These are phyloP conservation scores for Lepidotrigona ventralis DNA, from an alignment of 1,140 invertebrate genomes.

Conservation along the genomic window DNA sequence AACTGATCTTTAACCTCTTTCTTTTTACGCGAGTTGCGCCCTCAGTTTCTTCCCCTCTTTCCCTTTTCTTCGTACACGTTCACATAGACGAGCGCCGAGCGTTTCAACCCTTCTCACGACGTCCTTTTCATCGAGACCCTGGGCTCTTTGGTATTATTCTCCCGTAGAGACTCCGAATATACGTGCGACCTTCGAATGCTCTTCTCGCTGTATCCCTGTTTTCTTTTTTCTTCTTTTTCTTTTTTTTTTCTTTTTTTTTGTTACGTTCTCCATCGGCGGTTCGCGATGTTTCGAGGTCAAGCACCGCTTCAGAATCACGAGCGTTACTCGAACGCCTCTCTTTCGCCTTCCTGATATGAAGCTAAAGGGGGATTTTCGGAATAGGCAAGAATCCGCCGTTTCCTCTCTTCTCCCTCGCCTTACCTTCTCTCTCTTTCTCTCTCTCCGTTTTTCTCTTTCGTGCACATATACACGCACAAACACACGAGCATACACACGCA, in stretches of 20 bases:
- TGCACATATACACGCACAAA: neutral
- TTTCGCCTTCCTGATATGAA: constrained; percentile 41
- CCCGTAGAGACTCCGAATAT: constrained; percentile 61
- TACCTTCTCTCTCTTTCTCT: constrained; percentile 11
- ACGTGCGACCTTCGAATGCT: constrained; percentile 48
- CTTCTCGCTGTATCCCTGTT: constrained; percentile 25
- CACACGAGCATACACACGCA: neutral
- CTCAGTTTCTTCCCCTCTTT: neutral
- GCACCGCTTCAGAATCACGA: constrained; percentile 55
- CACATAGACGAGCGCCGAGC: constrained; percentile 2
- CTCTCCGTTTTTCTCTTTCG: constrained; percentile 9
- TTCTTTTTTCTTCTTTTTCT: neutral
- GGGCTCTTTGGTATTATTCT: constrained; percentile 78
- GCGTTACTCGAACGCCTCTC: constrained; percentile 50
- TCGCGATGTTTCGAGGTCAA: constrained; percentile 52
- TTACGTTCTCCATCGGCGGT: constrained; percentile 18
- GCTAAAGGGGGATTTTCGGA: constrained; percentile 39
- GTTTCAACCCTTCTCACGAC: constrained; percentile 29
- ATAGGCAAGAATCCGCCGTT: constrained; percentile 37
- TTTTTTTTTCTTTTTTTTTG: constrained; percentile 1
- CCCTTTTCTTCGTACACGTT: neutral
- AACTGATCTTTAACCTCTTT: neutral
- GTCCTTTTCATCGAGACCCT: constrained; percentile 67
- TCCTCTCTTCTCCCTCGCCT: neutral
- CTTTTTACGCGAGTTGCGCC: neutral